Percentiles rank a stretch among this genome's conserved stretches.
Conservation (phyloP, 2,113 vertebrate species). For the Ciconia maguari region DNA sequence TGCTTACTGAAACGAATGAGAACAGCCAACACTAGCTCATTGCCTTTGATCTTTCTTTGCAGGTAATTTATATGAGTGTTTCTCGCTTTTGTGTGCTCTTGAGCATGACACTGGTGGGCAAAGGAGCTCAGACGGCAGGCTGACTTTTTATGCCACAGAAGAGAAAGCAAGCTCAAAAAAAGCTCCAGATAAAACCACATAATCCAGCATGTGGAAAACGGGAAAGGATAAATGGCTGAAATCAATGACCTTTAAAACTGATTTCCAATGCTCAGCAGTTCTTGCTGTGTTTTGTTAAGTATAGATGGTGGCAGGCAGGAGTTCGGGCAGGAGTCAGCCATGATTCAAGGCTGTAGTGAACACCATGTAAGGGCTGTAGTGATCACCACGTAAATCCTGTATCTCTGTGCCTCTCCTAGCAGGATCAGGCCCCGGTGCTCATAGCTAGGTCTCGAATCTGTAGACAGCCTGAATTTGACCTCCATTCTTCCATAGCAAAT, state of each 20-base stretch:
- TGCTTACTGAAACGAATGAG: background rate
- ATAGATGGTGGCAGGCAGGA: background rate
- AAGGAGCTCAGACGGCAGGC: background rate
- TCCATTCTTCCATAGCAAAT: background rate
- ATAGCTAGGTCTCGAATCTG: background rate
- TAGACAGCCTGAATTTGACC: background rate
- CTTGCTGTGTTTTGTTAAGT: background rate
- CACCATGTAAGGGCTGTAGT: background rate
- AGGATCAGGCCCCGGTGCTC: background rate
- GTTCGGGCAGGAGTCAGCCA: background rate
- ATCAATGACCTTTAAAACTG: slow-evolving; percentile 12
- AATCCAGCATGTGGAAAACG: background rate
- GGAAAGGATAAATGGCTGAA: background rate
- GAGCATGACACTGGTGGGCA: background rate
- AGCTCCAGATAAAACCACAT: background rate
- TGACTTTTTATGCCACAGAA: background rate
- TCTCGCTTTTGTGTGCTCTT: background rate
- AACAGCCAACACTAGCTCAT: background rate
- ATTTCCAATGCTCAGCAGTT: background rate
- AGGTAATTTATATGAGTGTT: background rate
- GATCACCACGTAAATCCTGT: background rate
- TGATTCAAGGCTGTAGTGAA: background rate
- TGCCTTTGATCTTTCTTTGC: background rate
- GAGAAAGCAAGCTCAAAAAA: background rate
- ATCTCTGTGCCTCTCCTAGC: background rate